Conservation (phyloP, 2,797 vertebrate genomes). For the Glyptemys insculpta region DNA sequence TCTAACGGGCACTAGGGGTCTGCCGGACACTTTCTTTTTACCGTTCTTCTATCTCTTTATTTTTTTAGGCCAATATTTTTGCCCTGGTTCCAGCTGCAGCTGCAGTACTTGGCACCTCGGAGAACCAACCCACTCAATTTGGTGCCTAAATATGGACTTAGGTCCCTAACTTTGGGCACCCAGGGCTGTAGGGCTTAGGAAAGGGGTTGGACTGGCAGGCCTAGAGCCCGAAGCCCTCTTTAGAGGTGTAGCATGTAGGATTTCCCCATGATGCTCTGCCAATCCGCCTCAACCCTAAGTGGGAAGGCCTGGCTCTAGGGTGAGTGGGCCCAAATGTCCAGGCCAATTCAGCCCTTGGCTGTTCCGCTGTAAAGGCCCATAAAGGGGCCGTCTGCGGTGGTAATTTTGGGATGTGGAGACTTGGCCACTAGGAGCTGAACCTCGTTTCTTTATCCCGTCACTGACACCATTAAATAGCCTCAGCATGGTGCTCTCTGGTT, state of each 20-base stretch:
- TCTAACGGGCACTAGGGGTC: background rate
- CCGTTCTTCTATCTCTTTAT: background rate
- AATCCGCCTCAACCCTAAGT: background rate
- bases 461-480: background rate
- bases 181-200: too few relatives aligned
- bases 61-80: background rate
- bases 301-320: background rate
- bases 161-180: background rate
- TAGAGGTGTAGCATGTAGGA: background rate
- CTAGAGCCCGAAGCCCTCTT: background rate
- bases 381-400: background rate
- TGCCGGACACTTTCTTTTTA: background rate
- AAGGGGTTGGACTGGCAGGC: background rate
- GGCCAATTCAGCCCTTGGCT: background rate
- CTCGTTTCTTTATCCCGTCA: background rate
- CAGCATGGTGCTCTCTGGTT: background rate
- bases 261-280: background rate
- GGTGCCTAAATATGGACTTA: background rate
- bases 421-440: background rate
- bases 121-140: background rate
- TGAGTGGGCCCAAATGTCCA: background rate
- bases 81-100: background rate
- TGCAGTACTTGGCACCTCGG: background rate
- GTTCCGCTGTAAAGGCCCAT: background rate
- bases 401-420: background rate